phyloP scores from a whole-genome alignment of 1,140 invertebrate species.

The Lucilia cuprina region DNA sequence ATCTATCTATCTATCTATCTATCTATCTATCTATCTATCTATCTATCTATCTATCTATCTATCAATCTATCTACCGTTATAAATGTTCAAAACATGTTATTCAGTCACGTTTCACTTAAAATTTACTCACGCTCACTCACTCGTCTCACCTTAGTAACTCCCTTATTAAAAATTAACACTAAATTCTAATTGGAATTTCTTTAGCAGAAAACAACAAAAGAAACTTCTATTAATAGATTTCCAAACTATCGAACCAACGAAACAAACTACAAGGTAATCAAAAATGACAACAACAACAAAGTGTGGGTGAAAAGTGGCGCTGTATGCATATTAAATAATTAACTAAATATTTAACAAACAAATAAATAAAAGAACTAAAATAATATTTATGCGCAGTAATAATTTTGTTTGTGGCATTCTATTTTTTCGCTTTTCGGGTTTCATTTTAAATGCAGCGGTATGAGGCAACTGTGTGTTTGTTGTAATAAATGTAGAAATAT shows the following conservation, averaged over 20 bases:
- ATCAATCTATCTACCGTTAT: too few relatives aligned
- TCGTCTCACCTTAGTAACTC: background rate
- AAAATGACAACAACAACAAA: background rate
- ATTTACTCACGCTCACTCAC: too few relatives aligned
- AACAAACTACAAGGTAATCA: too few relatives aligned
- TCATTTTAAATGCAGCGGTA: background rate
- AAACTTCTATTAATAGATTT: background rate
- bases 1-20: too few relatives aligned
- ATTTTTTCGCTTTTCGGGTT: too few relatives aligned
- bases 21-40: too few relatives aligned
- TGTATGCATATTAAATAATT: background rate
- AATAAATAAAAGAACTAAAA: background rate
- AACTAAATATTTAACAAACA: background rate
- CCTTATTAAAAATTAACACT: background rate
- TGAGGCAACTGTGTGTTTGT: too few relatives aligned
- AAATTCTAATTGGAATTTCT: background rate
- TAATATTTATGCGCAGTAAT: background rate
- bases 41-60: too few relatives aligned
- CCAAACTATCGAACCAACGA: background rate
- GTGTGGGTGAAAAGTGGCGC: background rate
- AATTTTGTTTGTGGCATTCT: background rate
- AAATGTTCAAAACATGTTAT: too few relatives aligned
- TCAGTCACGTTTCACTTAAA: too few relatives aligned
- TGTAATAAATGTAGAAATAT: background rate
- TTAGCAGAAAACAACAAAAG: background rate